These are phyloP conservation scores for Selene dorsalis DNA, from an alignment of 2,797 vertebrate species.

Conservation along the genomic window DNA sequence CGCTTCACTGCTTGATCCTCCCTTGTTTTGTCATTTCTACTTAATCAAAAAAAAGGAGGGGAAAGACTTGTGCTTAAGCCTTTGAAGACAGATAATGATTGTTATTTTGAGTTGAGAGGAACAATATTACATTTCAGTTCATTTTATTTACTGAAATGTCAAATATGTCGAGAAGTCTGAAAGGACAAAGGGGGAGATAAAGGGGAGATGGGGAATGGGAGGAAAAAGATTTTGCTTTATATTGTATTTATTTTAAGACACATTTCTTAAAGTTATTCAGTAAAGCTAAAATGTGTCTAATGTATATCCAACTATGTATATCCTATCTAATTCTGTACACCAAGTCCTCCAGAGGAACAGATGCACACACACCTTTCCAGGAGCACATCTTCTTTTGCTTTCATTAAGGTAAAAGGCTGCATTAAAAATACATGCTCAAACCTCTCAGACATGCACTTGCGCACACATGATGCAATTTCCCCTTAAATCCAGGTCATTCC, in stretches of 20 bases:
- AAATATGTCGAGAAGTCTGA: background rate
- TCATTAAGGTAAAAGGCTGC: conserved; percentile 78
- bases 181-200: background rate
- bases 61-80: conserved; percentile 1
- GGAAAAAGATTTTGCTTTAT: background rate
- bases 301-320: conserved; percentile 5
- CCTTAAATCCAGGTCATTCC: conserved; percentile 70
- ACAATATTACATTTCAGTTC: background rate
- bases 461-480: conserved; percentile 67
- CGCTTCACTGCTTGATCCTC: conserved; percentile 73
- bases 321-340: conserved; percentile 2
- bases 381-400: conserved; percentile 57
- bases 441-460: conserved; percentile 77
- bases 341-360: conserved; percentile 38
- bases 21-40: conserved; percentile 71
- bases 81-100: conserved; percentile 52
- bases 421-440: conserved; percentile 81
- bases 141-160: background rate
- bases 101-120: background rate
- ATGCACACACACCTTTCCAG: conserved; percentile 36
- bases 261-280: background rate
- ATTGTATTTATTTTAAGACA: background rate
- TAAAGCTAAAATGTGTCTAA: conserved; percentile 1
- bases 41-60: conserved; percentile 56
- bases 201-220: background rate